Evolutionary conservation across 2,888 invertebrate species (phyloP).

Genomic region (Baccha elongata): DNA sequence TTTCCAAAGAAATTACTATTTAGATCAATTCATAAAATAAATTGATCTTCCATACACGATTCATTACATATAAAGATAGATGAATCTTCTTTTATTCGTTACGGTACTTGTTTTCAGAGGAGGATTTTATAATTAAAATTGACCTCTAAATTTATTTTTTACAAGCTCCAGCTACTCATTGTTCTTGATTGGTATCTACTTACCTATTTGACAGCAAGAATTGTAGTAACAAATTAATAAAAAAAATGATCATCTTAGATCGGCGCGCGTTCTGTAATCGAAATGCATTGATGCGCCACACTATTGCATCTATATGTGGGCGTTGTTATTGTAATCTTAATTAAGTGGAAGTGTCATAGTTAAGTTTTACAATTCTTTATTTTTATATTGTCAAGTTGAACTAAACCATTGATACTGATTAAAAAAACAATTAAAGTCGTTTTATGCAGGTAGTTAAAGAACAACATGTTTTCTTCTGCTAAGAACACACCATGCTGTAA

Average conservation of each 20-base stretch:
- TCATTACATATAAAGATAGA: not conserved
- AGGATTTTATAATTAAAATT: conserved; percentile 57
- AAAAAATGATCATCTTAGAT: conserved; percentile 52
- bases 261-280: conserved; percentile 3
- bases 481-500: too few relatives aligned
- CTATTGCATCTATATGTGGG: conserved; percentile 26
- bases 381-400: not conserved
- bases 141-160: conserved; percentile 60
- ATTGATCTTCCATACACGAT: conserved; percentile 43
- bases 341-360: conserved; percentile 6
- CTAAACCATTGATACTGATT: too few relatives aligned
- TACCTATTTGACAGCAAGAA: conserved; percentile 38
- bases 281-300: conserved; percentile 13
- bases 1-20: conserved; percentile 9
- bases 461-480: too few relatives aligned
- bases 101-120: not conserved
- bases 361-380: not conserved
- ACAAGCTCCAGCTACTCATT: conserved; percentile 42
- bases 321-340: conserved; percentile 9
- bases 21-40: conserved; percentile 50
- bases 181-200: conserved; percentile 64
- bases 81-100: conserved; percentile 17
- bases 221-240: conserved; percentile 42
- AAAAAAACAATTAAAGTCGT: too few relatives aligned
- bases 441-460: too few relatives aligned